Evolutionary conservation across 2,888 invertebrate species (phyloP), one percentile per base, ranked within the genome.

Genomic region (Trissoscelio sp.): DNA sequence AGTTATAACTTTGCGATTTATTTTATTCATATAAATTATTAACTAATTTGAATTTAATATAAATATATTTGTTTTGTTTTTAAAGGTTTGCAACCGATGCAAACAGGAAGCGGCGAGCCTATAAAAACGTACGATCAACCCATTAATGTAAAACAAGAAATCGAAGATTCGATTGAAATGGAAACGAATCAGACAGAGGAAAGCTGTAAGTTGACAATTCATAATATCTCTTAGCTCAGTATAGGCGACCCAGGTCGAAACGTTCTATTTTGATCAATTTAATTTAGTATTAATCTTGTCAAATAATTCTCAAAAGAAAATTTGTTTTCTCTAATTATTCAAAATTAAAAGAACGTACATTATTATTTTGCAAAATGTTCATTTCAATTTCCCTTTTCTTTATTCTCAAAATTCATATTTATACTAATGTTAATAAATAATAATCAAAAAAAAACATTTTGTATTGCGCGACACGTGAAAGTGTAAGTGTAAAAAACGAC

Each of bases 161-260:
- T 79, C 14, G 79, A 79, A 34, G 79, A 79, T 66, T 79, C 79
- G 0, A 51, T 72, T 12, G 79, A 79, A 55, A 79, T 79, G 79
- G 79, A 79, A 66, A 79, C 79, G n/a, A 72, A 57, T 72, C 79
- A 79, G 42, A 39, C 79, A 9, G 79, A 79, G 46, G 79, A 79
- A 34, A 79, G 44, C 66, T 79, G 79, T 79, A 72, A 79, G 79
- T 79, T 51, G 7, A 16, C 1, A 64, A 55, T 24, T 24, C 18
- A 18, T 53, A 5, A 31, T 48, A 53, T 37, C 4, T 20, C 20
- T 39, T 46, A 57, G 44, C 24, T 46, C 20, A 58, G 39, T 44
- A 66, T 66, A 79, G 79, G 79, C 66, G 79, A 72, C 79, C 79
- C 79, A 79, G 73, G 73, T 79, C 67, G 60, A 79, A 79, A 79